Evolutionary conservation across 1,140 invertebrate species (phyloP).

Genomic region (Vollenhovia emeryi): DNA sequence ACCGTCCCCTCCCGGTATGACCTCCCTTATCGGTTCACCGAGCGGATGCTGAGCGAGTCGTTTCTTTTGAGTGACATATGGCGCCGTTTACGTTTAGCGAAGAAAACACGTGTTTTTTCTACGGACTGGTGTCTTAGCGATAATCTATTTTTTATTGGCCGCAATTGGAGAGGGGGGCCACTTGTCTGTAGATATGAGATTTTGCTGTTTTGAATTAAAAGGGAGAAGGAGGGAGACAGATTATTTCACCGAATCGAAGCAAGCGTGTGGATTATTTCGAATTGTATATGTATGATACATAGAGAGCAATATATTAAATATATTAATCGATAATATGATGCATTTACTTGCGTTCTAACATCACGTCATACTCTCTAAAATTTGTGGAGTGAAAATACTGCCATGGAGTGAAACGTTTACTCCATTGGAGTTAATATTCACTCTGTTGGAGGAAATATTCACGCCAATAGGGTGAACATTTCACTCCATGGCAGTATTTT

Average conservation of each 20-base stretch:
- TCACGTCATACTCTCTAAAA: no score
- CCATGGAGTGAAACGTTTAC: no score
- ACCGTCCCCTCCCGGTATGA: constrained; percentile 69
- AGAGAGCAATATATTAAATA: background rate
- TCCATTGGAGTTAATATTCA: no score
- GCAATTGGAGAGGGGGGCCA: background rate
- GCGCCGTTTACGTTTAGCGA: constrained; percentile 44
- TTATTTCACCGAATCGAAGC: background rate
- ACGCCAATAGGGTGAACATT: no score
- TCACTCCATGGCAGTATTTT: no score
- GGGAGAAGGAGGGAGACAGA: background rate
- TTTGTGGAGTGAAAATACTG: no score
- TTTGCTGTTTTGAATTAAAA: background rate
- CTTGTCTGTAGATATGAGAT: background rate
- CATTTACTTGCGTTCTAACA: background rate
- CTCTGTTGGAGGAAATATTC: no score
- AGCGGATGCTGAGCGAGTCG: constrained; percentile 21
- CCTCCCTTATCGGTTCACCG: constrained; percentile 73
- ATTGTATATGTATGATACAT: background rate
- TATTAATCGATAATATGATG: background rate
- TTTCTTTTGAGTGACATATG: constrained; percentile 49
- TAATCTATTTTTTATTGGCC: constrained; percentile 13
- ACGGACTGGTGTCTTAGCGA: background rate
- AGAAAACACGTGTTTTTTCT: constrained; percentile 41
- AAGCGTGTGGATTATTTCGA: background rate